Percentiles rank a stretch among this genome's conserved stretches.
Evolutionary conservation across 2,797 vertebrate species (phyloP).

Genomic region (Neostethus bicornis): DNA sequence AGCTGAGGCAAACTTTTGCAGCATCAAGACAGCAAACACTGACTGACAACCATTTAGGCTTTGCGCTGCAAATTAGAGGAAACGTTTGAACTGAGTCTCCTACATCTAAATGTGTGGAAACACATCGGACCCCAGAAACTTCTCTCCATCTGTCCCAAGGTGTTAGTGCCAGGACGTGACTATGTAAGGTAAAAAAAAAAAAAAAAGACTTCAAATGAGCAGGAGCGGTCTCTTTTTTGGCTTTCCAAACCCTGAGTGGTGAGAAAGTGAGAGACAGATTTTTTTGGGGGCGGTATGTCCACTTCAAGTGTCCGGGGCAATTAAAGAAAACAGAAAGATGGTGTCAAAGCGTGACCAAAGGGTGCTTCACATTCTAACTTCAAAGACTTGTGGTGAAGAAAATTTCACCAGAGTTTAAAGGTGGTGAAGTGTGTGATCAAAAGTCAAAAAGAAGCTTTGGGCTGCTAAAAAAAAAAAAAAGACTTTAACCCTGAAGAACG

Average conservation of each 20-base stretch:
- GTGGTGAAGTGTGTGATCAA: slow-evolving; percentile 18
- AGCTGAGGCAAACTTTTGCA: slow-evolving; percentile 50
- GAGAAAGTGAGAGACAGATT: slow-evolving; percentile 19
- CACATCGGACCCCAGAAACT: slow-evolving; percentile 28
- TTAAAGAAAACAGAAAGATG: slow-evolving; percentile 20
- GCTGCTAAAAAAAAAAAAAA: slow-evolving; percentile 42
- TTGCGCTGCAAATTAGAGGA: slow-evolving; percentile 33
- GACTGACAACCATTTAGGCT: slow-evolving; percentile 57
- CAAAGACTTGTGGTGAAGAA: slow-evolving; percentile 10
- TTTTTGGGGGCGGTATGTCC: slow-evolving; percentile 18
- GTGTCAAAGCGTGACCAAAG: slow-evolving; percentile 16
- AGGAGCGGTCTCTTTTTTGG: slow-evolving; percentile 21
- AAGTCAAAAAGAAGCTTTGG: too few species aligned
- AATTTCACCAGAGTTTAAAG: slow-evolving; percentile 21
- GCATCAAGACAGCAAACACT: slow-evolving; percentile 37
- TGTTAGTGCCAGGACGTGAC: slow-evolving; percentile 56
- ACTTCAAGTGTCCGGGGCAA: slow-evolving; percentile 27
- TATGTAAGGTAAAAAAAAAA: slow-evolving; percentile 51
- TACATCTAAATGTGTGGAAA: slow-evolving; percentile 38
- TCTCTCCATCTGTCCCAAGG: slow-evolving; percentile 46
- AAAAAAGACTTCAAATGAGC: slow-evolving; percentile 69
- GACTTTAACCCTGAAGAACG: slow-evolving; percentile 35
- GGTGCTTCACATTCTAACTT: slow-evolving; percentile 23
- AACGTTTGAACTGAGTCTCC: slow-evolving; percentile 44
- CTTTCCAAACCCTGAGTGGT: slow-evolving; percentile 24